Evolutionary conservation across 2,797 vertebrate species (phyloP).

Genomic region (Hyperoplus immaculatus): DNA sequence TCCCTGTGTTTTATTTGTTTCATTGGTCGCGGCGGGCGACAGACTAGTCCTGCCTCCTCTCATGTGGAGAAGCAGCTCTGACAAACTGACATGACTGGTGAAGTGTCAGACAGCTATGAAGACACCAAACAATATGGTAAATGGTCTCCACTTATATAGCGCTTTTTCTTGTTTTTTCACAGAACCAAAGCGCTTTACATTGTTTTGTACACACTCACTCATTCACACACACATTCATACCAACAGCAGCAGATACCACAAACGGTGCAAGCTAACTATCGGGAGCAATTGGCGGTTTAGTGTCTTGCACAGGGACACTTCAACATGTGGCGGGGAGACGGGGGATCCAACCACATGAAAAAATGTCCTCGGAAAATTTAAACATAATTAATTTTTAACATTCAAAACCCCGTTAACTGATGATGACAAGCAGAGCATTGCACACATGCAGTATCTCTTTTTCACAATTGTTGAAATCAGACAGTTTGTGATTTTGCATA

Average conservation of each 20-base stretch:
- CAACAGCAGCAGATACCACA: too few relatives aligned
- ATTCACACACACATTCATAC: too few relatives aligned
- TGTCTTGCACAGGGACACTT: too few relatives aligned
- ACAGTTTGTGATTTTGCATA: conserved; percentile 12
- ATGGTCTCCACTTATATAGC: too few relatives aligned
- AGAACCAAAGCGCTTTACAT: too few relatives aligned
- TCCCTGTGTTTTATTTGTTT: conserved; percentile 34
- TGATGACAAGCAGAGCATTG: background rate
- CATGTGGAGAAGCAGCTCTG: conserved; percentile 24
- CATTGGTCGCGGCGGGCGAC: conserved; percentile 13
- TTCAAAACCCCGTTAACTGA: background rate
- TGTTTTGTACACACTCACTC: too few relatives aligned
- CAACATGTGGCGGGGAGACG: too few relatives aligned
- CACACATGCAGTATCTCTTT: background rate
- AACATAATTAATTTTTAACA: background rate
- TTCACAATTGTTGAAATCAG: background rate
- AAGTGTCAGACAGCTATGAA: conserved; percentile 26
- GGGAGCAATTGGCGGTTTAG: too few relatives aligned
- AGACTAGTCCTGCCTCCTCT: conserved; percentile 14
- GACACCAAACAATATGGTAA: conserved; percentile 17
- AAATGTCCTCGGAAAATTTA: too few relatives aligned
- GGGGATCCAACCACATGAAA: too few relatives aligned
- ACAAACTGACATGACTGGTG: conserved; percentile 21
- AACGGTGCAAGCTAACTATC: too few relatives aligned
- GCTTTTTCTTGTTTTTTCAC: too few relatives aligned